phyloP scores from a whole-genome alignment of 1,140 invertebrate genomes.

The Apis cerana region DNA sequence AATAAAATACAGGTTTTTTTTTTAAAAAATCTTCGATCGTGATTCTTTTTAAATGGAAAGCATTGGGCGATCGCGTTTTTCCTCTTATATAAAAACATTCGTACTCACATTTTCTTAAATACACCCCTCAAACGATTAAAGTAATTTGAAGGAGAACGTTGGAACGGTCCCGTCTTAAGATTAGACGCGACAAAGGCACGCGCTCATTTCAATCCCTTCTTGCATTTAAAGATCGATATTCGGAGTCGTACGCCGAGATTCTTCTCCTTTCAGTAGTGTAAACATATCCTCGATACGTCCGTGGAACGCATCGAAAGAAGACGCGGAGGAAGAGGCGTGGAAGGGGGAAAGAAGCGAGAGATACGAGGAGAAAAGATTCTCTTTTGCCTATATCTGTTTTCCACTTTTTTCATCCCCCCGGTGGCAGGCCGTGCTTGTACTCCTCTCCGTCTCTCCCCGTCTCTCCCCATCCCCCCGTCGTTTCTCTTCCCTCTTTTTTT shows the following conservation, averaged over 20 bases:
- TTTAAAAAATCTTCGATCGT: not conserved
- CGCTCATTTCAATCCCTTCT: slow-evolving; percentile 53
- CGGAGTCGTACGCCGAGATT: slow-evolving; percentile 42
- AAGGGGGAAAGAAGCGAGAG: not conserved
- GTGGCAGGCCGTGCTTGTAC: slow-evolving; percentile 34
- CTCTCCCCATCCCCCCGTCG: slow-evolving; percentile 3
- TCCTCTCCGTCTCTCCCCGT: slow-evolving; percentile 35
- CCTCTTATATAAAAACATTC: no score
- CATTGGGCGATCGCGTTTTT: no score
- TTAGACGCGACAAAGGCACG: slow-evolving; percentile 25
- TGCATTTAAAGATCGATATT: slow-evolving; percentile 60
- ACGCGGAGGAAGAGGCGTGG: slow-evolving; percentile 4
- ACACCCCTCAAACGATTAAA: not conserved
- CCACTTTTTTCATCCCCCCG: slow-evolving; percentile 59
- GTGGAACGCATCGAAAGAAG: slow-evolving; percentile 23
- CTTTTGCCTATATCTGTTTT: slow-evolving; percentile 71
- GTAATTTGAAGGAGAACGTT: not conserved
- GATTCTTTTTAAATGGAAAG: not conserved
- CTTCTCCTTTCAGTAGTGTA: slow-evolving; percentile 42
- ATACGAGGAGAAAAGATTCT: slow-evolving; percentile 52
- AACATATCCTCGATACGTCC: slow-evolving; percentile 58
- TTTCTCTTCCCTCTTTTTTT: slow-evolving; percentile 40
- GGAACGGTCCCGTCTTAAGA: not conserved
- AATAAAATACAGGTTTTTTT: not conserved
- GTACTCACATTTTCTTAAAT: not conserved